phyloP scores from a whole-genome alignment of 2,797 vertebrate species.

The Myripristis murdjan region DNA sequence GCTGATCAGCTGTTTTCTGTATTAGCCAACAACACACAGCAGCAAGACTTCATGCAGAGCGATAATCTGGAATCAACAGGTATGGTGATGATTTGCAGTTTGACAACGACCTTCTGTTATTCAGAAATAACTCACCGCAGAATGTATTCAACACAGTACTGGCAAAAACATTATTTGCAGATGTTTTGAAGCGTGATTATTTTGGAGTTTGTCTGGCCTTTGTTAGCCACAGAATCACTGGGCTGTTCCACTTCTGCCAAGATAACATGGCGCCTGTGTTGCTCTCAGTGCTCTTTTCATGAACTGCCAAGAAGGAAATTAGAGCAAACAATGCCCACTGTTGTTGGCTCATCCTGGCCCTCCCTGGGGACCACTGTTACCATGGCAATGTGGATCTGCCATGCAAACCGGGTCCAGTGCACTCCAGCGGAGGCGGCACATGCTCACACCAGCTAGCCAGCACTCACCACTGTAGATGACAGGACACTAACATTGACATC shows the following conservation, averaged over 20 bases:
- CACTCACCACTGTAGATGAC: background rate
- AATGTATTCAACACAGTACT: too few relatives aligned
- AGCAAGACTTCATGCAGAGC: too few relatives aligned
- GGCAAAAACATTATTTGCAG: slow-evolving; percentile 38
- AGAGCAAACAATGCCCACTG: slow-evolving; percentile 80
- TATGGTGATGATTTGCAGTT: too few relatives aligned
- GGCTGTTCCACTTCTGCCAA: slow-evolving; percentile 75
- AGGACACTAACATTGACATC: background rate
- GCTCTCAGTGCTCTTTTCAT: slow-evolving; percentile 81
- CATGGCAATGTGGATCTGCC: slow-evolving; percentile 67
- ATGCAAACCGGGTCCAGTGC: slow-evolving; percentile 49
- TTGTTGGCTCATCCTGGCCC: slow-evolving; percentile 78
- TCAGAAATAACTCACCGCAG: too few relatives aligned
- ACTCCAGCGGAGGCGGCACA: slow-evolving; percentile 33
- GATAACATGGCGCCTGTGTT: slow-evolving; percentile 73
- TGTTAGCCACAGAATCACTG: slow-evolving; percentile 76
- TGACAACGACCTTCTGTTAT: too few relatives aligned
- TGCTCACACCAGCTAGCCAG: slow-evolving; percentile 11
- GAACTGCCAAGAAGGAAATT: slow-evolving; percentile 79
- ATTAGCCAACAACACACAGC: too few relatives aligned
- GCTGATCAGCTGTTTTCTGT: too few relatives aligned
- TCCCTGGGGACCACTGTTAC: slow-evolving; percentile 68
- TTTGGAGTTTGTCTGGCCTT: slow-evolving; percentile 53
- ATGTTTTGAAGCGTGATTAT: slow-evolving; percentile 35
- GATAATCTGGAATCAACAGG: too few relatives aligned